Percentiles rank a stretch among this genome's conserved stretches.
phyloP scores from a whole-genome alignment of 1,140 invertebrate species.

The Anadara kagoshimensis region DNA sequence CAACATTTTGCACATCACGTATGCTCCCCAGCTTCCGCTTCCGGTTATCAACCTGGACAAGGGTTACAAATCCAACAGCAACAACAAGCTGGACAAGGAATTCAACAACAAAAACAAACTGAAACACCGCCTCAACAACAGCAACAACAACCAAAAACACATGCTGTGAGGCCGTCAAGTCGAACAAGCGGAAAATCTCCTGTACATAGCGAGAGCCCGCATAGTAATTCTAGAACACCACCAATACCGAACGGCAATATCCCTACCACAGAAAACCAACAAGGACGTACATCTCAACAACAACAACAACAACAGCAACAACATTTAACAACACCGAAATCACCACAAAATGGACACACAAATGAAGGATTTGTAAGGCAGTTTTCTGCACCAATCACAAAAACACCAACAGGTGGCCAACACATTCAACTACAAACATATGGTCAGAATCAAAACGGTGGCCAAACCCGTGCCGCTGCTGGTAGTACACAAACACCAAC shows the following conservation, averaged over 20 bases:
- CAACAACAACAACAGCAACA: no score
- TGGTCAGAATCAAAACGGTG: constrained; percentile 23
- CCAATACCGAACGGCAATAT: no score
- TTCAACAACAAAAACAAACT: neutral
- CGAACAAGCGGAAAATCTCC: no score
- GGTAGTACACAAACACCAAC: neutral
- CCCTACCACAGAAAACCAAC: no score
- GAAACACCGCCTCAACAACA: constrained; percentile 2
- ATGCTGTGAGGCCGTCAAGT: constrained; percentile 14
- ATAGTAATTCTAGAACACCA: no score
- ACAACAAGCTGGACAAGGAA: no score
- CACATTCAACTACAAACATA: constrained; percentile 40
- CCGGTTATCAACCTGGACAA: constrained; percentile 7
- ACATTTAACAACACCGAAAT: no score
- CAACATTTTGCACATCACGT: constrained; percentile 1
- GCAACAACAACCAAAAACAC: constrained; percentile 4
- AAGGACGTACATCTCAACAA: no score
- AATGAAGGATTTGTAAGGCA: constrained; percentile 19
- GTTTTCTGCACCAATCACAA: constrained; percentile 18
- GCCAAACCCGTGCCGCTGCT: neutral
- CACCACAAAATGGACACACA: constrained; percentile 22
- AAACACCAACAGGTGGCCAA: constrained; percentile 18
- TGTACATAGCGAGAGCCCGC: no score
- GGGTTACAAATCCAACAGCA: neutral
- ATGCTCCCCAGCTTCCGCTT: constrained; percentile 17